These are phyloP conservation scores for Pseudonaja textilis DNA, from an alignment of 2,113 vertebrate genomes.

Conservation along the genomic window DNA sequence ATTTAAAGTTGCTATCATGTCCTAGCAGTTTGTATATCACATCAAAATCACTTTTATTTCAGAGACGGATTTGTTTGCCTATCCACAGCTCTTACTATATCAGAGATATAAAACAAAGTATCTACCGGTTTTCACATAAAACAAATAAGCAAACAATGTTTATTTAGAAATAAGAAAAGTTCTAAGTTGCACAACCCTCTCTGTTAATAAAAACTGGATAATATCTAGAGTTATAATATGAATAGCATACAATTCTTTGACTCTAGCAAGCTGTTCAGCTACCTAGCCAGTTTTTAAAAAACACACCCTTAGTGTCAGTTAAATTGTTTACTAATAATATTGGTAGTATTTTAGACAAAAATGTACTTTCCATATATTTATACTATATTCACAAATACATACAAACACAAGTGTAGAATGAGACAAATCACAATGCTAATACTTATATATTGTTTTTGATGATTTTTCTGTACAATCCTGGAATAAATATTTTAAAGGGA, in stretches of 20 bases:
- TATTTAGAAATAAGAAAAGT: not conserved
- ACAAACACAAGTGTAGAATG: not conserved
- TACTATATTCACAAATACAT: not conserved
- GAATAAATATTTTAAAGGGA: not conserved
- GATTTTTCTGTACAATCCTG: not conserved
- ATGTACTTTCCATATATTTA: not conserved
- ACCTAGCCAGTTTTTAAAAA: not conserved
- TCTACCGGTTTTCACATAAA: not conserved
- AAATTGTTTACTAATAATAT: not conserved
- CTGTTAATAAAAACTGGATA: not conserved
- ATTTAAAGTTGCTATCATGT: conserved; percentile 9
- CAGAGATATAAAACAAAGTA: not conserved
- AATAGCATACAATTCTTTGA: not conserved
- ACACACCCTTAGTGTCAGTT: not conserved
- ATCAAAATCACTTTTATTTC: not conserved
- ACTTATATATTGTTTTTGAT: not conserved
- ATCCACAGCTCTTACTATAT: not conserved
- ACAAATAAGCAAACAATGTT: not conserved
- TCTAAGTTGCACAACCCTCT: not conserved
- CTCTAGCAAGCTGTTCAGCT: not conserved
- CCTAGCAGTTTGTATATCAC: conserved; percentile 1
- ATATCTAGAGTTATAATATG: not conserved
- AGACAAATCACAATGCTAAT: not conserved
- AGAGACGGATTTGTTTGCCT: not conserved
- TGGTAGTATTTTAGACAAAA: not conserved